Evolutionary conservation across 1,140 invertebrate genomes (phyloP).

Genomic region (Telenomus remus): DNA sequence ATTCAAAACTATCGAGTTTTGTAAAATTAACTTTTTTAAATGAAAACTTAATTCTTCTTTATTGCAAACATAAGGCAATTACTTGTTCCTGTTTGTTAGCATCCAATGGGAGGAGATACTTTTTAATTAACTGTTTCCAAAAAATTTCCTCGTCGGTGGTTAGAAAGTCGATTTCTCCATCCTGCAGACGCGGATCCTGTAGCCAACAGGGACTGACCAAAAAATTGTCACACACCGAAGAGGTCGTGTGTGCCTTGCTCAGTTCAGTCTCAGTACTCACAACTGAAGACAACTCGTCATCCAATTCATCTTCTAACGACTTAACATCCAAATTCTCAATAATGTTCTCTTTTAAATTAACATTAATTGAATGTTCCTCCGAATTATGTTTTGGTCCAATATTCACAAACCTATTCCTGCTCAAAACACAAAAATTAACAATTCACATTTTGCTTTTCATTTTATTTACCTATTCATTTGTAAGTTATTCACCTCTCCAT

Average conservation of each 20-base stretch:
- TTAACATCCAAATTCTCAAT: conserved; percentile 14
- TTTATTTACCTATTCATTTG: not conserved
- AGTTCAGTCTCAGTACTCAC: conserved; percentile 32
- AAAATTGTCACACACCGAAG: conserved; percentile 66
- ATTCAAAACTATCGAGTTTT: too few species aligned
- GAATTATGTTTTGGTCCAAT: conserved; percentile 19
- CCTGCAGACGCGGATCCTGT: conserved; percentile 80
- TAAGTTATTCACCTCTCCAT: conserved; percentile 71
- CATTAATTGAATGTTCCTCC: conserved; percentile 14
- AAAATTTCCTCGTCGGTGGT: conserved; percentile 80
- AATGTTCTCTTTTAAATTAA: conserved; percentile 18
- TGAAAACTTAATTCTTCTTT: too few species aligned
- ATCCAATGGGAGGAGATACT: conserved; percentile 84
- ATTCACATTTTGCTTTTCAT: too few species aligned
- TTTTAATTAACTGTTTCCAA: conserved; percentile 83
- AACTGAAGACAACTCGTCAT: conserved; percentile 53
- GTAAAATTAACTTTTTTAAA: too few species aligned
- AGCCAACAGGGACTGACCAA: conserved; percentile 82
- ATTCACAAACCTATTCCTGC: conserved; percentile 18
- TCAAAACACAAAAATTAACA: conserved; percentile 3
- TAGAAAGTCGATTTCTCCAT: conserved; percentile 79
- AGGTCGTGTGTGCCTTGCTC: conserved; percentile 22
- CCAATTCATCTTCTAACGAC: conserved; percentile 49
- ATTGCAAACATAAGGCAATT: too few species aligned
- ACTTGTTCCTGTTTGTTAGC: conserved; percentile 69